Evolutionary conservation across 2,888 invertebrate species (phyloP), one percentile per base, ranked within the genome.

Genomic region (Leistus spinibarbis): DNA sequence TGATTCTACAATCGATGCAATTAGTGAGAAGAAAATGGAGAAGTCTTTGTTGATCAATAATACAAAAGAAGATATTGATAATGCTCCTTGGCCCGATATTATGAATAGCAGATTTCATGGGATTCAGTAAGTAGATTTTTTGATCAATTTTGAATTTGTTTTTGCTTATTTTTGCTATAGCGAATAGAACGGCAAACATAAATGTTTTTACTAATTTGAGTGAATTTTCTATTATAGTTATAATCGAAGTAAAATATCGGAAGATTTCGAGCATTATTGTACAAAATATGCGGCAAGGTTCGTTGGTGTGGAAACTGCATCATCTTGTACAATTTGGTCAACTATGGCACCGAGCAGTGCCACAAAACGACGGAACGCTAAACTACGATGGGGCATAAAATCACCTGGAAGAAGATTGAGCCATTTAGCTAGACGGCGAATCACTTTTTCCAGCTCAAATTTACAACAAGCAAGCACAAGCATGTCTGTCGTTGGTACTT

Each of bases 381-480:
- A 80, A 78, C 79, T 81, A 20, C 81, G 82, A 53, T 82, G 89
- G 88, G 80, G 83, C 83, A 84, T 85, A 82, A 78, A 92, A 82
- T 94, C 94, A 1, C 94, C 95, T 0, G 94, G 94, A 0, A 89
- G 92, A 76, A 88, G 94, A 4, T 84, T 95, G 17, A 94, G 93
- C 76, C 94, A 95, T 82, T 86, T 95, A 80, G 94, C 94, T 0
- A 89, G 91, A 72, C 87, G 95, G 5, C 87, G 93, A 68, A 91
- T 92, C 79, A 91, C 92, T 1, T 95, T 95, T 84, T 93, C 93
- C 72, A 93, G 91, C 63, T 92, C 92, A 0, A 90, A 89, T 83
- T 82, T 91, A 76, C 88, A 89, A 79, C 86, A 83, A 0, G 82
- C 84, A 17, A 84, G 84, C 1, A 81, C 77, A 27, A 86, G 87